A percentile compares a stretch with the other conserved stretches of the same genome.
Evolutionary conservation across 2,113 vertebrate species (phyloP).

Genomic region (Dasyornis broadbenti): DNA sequence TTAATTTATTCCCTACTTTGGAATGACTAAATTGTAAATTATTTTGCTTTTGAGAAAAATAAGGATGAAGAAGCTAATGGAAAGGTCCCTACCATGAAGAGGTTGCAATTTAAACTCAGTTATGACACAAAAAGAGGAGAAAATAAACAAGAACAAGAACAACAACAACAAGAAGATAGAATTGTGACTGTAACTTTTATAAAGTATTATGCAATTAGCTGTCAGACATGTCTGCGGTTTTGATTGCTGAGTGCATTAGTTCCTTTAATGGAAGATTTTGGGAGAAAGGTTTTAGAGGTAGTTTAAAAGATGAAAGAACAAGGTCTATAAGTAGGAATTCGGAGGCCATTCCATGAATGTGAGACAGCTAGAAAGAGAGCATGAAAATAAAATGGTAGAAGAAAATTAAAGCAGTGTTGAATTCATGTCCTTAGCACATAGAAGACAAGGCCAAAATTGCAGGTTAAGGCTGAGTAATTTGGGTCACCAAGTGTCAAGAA

Average conservation of each 20-base stretch:
- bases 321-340: not conserved
- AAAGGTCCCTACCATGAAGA: not conserved
- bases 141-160: not conserved
- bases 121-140: not conserved
- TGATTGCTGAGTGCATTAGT: not conserved
- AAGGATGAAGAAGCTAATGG: not conserved
- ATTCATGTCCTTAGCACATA: slow-evolving; percentile 2
- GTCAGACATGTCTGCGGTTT: not conserved
- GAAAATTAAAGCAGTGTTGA: slow-evolving; percentile 13
- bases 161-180: not conserved
- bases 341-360: not conserved
- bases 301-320: not conserved
- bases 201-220: not conserved
- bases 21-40: not conserved
- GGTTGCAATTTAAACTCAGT: not conserved
- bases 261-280: not conserved
- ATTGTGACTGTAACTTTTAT: not conserved
- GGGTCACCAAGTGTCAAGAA: slow-evolving; percentile 36
- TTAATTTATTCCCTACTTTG: not conserved
- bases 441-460: not conserved
- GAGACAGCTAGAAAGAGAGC: not conserved
- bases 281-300: not conserved
- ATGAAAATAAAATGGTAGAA: not conserved
- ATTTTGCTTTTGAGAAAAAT: not conserved
- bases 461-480: slow-evolving; percentile 56